A percentile compares a stretch with the other conserved stretches of the same genome.
Evolutionary conservation across 1,140 invertebrate species (phyloP).

Genomic region (Drosophila nigromelanica): DNA sequence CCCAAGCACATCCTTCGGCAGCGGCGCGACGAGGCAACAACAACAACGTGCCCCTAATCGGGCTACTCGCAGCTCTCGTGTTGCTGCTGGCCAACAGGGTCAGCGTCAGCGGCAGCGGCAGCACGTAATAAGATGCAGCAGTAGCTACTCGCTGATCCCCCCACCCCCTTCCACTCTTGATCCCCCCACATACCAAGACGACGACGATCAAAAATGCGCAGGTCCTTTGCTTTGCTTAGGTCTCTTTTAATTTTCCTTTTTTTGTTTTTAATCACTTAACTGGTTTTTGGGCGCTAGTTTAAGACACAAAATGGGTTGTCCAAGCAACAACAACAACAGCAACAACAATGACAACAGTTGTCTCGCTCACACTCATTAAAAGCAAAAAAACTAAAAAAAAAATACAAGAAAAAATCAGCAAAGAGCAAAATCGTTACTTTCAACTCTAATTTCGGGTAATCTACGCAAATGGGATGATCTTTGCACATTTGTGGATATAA

Average conservation of each 20-base stretch:
- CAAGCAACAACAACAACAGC: neutral
- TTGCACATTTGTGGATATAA: neutral
- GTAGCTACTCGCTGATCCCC: neutral
- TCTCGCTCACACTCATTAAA: neutral
- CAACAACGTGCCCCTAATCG: neutral
- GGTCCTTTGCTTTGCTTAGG: conserved; percentile 8
- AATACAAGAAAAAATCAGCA: neutral
- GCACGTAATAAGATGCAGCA: conserved; percentile 47
- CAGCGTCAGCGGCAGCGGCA: conserved; percentile 19
- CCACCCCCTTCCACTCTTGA: neutral
- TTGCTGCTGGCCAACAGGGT: conserved; percentile 20
- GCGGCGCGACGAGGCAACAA: conserved; percentile 23
- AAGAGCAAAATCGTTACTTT: neutral
- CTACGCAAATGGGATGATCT: neutral
- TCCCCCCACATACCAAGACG: neutral
- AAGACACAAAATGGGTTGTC: neutral
- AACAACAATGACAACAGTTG: conserved; percentile 6
- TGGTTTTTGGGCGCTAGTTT: conserved; percentile 12
- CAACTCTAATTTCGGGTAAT: neutral
- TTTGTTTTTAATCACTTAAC: neutral
- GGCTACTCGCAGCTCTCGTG: neutral
- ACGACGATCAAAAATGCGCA: conserved; percentile 15
- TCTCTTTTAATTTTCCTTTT: conserved; percentile 2
- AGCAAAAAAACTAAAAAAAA: neutral
- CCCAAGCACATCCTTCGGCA: conserved; percentile 75